Evolutionary conservation across 2,888 invertebrate genomes (phyloP).

Genomic region (Pimpla rufipes): DNA sequence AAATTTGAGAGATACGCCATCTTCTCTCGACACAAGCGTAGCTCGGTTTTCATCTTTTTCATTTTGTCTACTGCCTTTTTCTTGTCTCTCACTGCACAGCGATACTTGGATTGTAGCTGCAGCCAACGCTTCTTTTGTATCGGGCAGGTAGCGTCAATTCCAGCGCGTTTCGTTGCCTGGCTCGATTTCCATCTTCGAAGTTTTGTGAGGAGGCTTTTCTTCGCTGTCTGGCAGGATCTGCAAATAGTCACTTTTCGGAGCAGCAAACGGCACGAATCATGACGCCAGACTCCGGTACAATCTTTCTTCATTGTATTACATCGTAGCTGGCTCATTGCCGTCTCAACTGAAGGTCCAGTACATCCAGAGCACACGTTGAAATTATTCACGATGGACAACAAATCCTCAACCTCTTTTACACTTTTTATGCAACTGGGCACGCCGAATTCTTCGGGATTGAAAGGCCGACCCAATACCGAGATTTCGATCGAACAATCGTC

Average conservation of each 20-base stretch:
- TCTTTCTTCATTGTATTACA: slow-evolving; percentile 15
- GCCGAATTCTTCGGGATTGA: no score
- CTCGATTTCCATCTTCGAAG: slow-evolving; percentile 23
- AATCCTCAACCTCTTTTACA: background rate
- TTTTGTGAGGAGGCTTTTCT: slow-evolving; percentile 15
- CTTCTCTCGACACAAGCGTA: background rate
- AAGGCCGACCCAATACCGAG: no score
- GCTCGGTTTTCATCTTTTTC: slow-evolving; percentile 24
- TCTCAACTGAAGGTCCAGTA: slow-evolving; percentile 7
- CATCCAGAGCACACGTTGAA: background rate
- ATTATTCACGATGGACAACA: background rate
- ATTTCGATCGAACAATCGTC: no score
- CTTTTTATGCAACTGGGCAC: no score
- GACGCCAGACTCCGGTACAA: slow-evolving; percentile 34
- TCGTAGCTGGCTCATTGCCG: background rate
- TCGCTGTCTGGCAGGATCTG: slow-evolving; percentile 24
- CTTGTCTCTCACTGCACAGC: background rate
- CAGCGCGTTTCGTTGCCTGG: slow-evolving; percentile 19
- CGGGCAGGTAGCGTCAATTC: slow-evolving; percentile 29
- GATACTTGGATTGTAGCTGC: background rate
- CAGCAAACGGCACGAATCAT: slow-evolving; percentile 10
- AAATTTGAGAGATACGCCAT: background rate
- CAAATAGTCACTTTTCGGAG: slow-evolving; percentile 24
- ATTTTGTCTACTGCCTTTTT: background rate
- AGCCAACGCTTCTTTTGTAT: slow-evolving; percentile 1